These are phyloP conservation scores for Chrysotoxum bicinctum DNA, from an alignment of 2,888 invertebrate species.

Conservation along the genomic window DNA sequence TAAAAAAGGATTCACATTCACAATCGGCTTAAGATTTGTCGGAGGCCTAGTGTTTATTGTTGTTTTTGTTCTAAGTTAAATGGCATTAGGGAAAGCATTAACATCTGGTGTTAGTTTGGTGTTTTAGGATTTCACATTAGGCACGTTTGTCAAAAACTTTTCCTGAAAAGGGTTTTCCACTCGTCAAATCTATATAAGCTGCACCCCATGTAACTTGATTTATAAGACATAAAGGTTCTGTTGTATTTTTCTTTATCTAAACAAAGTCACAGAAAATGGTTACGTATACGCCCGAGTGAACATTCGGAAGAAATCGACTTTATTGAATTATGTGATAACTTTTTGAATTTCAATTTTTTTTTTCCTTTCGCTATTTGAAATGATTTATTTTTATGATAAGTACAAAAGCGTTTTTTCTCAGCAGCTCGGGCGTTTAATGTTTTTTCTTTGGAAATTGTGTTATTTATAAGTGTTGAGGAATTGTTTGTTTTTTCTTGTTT, in stretches of 20 bases:
- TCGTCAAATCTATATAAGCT: slow-evolving; percentile 8
- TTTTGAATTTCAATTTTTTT: background rate
- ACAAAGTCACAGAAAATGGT: background rate
- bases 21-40: slow-evolving; percentile 43
- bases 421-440: too few relatives aligned
- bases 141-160: slow-evolving; percentile 12
- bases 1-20: slow-evolving; percentile 8
- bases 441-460: too few relatives aligned
- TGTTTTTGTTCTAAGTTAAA: background rate
- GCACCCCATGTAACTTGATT: background rate
- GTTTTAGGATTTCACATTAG: background rate
- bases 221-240: background rate
- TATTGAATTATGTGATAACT: background rate
- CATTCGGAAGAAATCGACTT: background rate
- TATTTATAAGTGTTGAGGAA: too few relatives aligned
- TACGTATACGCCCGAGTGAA: slow-evolving; percentile 1
- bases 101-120: slow-evolving; percentile 21
- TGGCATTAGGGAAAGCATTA: slow-evolving; percentile 4
- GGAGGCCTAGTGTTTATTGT: background rate
- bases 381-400: slow-evolving; percentile 9
- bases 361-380: background rate
- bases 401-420: too few relatives aligned
- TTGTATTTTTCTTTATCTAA: background rate
- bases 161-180: slow-evolving; percentile 10
- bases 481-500: too few relatives aligned